These are phyloP conservation scores for Paradoxurus hermaphroditus DNA, from an alignment of 2,113 vertebrate species.

Conservation along the genomic window DNA sequence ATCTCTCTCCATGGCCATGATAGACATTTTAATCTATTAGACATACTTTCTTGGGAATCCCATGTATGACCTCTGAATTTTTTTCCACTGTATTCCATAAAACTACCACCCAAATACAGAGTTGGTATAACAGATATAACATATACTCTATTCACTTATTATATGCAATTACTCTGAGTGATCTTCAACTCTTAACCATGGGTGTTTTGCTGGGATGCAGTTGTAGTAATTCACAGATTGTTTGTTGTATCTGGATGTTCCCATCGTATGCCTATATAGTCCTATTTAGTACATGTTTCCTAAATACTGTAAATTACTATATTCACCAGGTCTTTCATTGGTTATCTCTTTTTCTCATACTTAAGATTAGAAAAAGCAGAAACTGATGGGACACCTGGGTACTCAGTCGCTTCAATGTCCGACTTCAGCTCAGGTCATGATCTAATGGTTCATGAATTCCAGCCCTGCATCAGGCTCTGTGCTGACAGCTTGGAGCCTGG, in stretches of 20 bases:
- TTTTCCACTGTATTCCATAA: not conserved
- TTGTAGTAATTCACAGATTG: not conserved
- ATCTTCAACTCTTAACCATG: not conserved
- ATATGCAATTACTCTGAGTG: not conserved
- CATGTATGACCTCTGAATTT: not conserved
- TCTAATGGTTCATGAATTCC: too few species aligned
- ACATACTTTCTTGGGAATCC: not conserved
- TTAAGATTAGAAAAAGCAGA: not conserved
- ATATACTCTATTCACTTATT: not conserved
- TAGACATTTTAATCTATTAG: not conserved
- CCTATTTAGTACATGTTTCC: not conserved
- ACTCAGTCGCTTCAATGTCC: too few species aligned
- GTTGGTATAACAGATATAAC: not conserved
- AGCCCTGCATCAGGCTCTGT: too few species aligned
- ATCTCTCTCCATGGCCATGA: not conserved
- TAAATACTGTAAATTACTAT: not conserved
- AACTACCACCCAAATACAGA: not conserved
- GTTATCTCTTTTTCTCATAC: not conserved
- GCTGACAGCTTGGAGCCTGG: too few species aligned
- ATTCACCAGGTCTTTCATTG: not conserved
- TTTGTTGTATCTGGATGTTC: not conserved
- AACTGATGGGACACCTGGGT: not conserved
- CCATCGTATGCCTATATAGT: not conserved
- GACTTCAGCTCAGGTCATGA: too few species aligned
- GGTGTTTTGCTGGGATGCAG: not conserved